Evolutionary conservation across 1,140 invertebrate species (phyloP).

Genomic region (Papilio polyxenes): DNA sequence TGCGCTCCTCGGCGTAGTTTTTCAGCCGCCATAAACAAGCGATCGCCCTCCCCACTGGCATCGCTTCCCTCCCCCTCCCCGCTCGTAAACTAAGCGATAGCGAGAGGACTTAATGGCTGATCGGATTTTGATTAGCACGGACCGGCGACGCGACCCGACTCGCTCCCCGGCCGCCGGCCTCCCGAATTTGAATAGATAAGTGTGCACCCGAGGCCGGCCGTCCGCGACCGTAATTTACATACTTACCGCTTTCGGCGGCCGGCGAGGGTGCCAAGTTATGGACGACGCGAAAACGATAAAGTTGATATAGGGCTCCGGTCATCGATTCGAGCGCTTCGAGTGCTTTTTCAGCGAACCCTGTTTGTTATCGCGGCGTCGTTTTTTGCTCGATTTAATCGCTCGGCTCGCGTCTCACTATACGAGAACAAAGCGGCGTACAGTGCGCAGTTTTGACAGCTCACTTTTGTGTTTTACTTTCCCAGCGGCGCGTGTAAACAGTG

Average conservation of each 20-base stretch:
- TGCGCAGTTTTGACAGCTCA: slow-evolving; percentile 60
- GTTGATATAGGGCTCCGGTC: slow-evolving; percentile 76
- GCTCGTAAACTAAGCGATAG: slow-evolving; percentile 79
- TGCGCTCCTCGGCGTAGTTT: slow-evolving; percentile 66
- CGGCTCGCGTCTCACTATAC: slow-evolving; percentile 49
- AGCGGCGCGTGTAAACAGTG: slow-evolving; percentile 46
- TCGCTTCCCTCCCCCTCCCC: slow-evolving; percentile 48
- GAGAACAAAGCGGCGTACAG: slow-evolving; percentile 54
- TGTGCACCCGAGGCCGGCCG: slow-evolving; percentile 73
- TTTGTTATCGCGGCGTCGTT: slow-evolving; percentile 67
- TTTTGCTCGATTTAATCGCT: slow-evolving; percentile 65
- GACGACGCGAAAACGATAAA: slow-evolving; percentile 77
- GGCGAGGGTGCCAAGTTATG: slow-evolving; percentile 74
- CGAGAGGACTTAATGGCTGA: slow-evolving; percentile 79
- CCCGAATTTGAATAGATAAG: slow-evolving; percentile 80
- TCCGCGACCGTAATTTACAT: slow-evolving; percentile 79
- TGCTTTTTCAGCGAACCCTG: slow-evolving; percentile 68
- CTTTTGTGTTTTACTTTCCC: slow-evolving; percentile 52
- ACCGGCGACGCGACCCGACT: slow-evolving; percentile 73
- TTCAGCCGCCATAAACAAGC: slow-evolving; percentile 77
- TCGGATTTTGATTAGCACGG: slow-evolving; percentile 80
- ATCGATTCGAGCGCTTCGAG: slow-evolving; percentile 66
- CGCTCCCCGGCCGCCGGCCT: slow-evolving; percentile 44
- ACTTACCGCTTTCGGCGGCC: slow-evolving; percentile 77
- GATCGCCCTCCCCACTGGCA: slow-evolving; percentile 60